These are phyloP conservation scores for Pachydiplax longipennis DNA, from an alignment of 2,888 invertebrate species.

Conservation along the genomic window DNA sequence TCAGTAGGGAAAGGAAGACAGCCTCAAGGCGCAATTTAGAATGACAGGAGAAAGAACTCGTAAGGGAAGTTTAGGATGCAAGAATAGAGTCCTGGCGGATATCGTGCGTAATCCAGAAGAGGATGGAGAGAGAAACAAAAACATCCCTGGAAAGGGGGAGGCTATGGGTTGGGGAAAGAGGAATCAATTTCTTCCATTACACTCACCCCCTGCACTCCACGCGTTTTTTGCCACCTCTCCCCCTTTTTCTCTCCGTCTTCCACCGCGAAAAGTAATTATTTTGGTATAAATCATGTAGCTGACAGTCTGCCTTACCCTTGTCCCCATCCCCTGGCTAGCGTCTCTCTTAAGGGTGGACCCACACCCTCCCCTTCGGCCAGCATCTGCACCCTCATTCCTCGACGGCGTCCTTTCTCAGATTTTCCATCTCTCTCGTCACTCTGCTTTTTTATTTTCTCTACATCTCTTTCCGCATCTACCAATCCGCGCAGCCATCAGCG, in stretches of 20 bases:
- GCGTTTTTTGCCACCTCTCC: conserved; percentile 20
- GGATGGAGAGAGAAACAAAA: conserved; percentile 14
- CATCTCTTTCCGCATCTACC: conserved; percentile 30
- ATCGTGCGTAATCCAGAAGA: not conserved
- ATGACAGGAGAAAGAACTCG: too few relatives aligned
- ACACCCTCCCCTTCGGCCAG: not conserved
- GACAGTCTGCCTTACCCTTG: conserved; percentile 52
- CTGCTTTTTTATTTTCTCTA: not conserved
- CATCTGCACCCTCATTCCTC: not conserved
- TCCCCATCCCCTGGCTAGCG: conserved; percentile 11
- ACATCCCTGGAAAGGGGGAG: conserved; percentile 2
- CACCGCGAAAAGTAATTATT: conserved; percentile 58
- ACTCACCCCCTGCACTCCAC: not conserved
- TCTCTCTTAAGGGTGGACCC: not conserved
- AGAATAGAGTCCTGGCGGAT: not conserved
- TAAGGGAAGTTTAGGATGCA: too few relatives aligned
- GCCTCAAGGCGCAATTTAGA: too few relatives aligned
- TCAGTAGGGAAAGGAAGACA: too few relatives aligned
- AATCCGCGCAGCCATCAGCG: not conserved
- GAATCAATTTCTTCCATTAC: conserved; percentile 47
- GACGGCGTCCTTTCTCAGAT: not conserved
- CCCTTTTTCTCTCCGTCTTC: not conserved
- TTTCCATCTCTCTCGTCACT: not conserved
- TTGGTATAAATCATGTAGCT: conserved; percentile 58
- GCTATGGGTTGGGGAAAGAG: not conserved